A percentile compares a stretch with the other conserved stretches of the same genome.
Conservation (phyloP, 2,888 invertebrate species). For the Aethes cnicana region DNA sequence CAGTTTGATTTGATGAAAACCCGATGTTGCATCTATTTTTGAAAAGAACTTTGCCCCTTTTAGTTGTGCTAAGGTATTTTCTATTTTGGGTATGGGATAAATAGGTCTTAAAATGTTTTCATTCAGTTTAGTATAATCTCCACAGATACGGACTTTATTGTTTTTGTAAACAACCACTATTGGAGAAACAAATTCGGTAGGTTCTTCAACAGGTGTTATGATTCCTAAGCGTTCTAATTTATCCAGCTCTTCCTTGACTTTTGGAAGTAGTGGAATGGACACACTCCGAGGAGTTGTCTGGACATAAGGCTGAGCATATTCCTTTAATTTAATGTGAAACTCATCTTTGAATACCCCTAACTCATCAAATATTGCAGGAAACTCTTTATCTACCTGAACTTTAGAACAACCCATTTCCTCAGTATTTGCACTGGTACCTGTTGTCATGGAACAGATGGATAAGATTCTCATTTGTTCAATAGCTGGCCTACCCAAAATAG, state of each 20-base stretch:
- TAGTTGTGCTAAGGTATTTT: not conserved
- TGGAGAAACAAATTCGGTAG: not conserved
- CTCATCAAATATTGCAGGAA: not conserved
- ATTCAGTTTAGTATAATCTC: constrained; percentile 4
- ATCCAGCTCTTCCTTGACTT: not conserved
- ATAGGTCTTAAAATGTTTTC: not conserved
- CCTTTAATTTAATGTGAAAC: not conserved
- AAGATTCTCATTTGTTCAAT: too few relatives aligned
- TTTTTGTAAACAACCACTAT: not conserved
- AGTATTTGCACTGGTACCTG: too few relatives aligned
- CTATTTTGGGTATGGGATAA: constrained; percentile 1
- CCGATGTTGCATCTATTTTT: constrained; percentile 30
- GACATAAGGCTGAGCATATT: not conserved
- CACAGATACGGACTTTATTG: constrained; percentile 4
- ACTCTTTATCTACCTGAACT: too few relatives aligned
- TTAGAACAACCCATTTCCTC: too few relatives aligned
- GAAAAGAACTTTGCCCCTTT: constrained; percentile 21
- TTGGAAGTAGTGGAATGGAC: not conserved
- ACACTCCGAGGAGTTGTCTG: not conserved
- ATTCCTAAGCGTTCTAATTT: not conserved
- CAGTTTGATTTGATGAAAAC: constrained; percentile 25
- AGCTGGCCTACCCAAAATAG: too few relatives aligned
- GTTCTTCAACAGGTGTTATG: not conserved
- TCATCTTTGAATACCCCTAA: not conserved
- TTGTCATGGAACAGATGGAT: too few relatives aligned